Evolutionary conservation across 2,113 vertebrate species (phyloP).

Genomic region (Aldabrachelys gigantea): DNA sequence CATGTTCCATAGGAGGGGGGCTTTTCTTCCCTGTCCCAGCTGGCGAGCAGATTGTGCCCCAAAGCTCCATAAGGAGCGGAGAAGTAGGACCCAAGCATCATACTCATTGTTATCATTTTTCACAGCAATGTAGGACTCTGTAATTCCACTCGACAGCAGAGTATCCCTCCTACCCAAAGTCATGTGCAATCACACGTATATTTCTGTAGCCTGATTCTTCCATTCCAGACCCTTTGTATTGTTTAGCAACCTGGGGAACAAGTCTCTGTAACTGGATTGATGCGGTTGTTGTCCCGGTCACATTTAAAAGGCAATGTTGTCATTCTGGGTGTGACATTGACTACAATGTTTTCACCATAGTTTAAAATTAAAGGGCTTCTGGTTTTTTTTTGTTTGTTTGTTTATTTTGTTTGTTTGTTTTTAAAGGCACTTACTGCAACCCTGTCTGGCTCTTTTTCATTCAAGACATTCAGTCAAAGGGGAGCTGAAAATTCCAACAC

Average conservation of each 20-base stretch:
- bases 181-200: not conserved
- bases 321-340: not conserved
- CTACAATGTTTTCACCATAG: not conserved
- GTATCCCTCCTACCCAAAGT: not conserved
- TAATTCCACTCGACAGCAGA: not conserved
- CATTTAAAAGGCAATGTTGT: not conserved
- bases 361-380: not conserved
- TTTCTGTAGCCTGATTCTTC: not conserved
- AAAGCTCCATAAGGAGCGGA: slow-evolving; percentile 43
- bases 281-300: fast-evolving
- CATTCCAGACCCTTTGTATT: not conserved
- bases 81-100: slow-evolving; percentile 46
- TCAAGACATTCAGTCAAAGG: not conserved
- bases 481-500: not conserved
- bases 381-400: not conserved
- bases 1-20: slow-evolving; percentile 50
- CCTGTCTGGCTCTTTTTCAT: not conserved
- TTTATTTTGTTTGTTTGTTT: not conserved
- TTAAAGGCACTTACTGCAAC: not conserved
- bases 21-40: slow-evolving; percentile 63
- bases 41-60: slow-evolving; percentile 57
- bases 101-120: slow-evolving; percentile 54
- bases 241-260: not conserved
- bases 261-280: not conserved
- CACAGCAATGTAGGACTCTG: slow-evolving; percentile 13